phyloP scores from a whole-genome alignment of 2,888 invertebrate species.

The Apamea anceps region DNA sequence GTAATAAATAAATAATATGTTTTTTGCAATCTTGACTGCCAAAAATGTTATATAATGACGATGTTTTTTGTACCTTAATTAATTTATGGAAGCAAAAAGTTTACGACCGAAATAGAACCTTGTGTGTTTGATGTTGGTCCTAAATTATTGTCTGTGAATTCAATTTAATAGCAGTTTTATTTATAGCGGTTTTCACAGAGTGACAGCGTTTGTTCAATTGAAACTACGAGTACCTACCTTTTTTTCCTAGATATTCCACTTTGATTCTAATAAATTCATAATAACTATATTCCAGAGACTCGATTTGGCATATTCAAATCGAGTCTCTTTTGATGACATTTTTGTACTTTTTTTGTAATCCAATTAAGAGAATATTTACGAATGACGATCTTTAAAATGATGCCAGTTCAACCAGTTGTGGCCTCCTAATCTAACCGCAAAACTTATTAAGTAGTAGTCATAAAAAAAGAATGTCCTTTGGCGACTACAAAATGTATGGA shows the following conservation, averaged over 20 bases:
- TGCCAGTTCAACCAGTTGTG: neutral
- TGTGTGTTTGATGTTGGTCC: neutral
- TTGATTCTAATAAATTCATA: neutral
- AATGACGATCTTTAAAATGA: neutral
- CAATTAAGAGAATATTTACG: neutral
- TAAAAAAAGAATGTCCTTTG: neutral
- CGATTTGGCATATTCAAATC: neutral
- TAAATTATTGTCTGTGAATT: neutral
- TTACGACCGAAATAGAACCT: neutral
- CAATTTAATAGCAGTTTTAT: neutral
- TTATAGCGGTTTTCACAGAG: too few species aligned
- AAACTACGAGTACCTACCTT: too few species aligned
- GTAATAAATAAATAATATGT: too few species aligned
- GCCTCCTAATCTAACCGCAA: neutral
- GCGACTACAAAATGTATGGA: neutral
- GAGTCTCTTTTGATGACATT: neutral
- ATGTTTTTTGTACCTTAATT: neutral
- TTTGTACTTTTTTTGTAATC: neutral
- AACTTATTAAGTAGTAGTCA: neutral
- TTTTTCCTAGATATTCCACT: neutral
- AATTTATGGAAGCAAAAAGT: conserved; percentile 5
- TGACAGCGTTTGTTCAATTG: neutral
- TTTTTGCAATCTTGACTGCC: neutral
- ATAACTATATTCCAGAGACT: too few species aligned
- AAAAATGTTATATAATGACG: neutral